Evolutionary conservation across 2,797 vertebrate genomes (phyloP), one percentile per base, ranked within the genome.

Genomic region (Parauchenoglanis punctatus): DNA sequence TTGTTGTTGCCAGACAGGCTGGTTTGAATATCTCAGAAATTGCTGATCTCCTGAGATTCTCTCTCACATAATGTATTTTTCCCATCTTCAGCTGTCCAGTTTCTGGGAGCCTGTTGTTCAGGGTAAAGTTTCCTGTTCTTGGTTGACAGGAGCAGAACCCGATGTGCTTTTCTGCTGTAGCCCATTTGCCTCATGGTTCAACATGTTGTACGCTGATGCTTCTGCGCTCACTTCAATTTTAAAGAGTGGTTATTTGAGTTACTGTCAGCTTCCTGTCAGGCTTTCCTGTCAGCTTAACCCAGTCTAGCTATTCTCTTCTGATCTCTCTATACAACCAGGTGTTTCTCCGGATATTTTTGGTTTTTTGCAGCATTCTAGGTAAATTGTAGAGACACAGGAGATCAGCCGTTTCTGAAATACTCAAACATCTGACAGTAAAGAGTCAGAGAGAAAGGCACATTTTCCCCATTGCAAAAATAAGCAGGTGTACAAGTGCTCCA

Each of bases 51-150:
- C 10, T 73, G 20, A 75, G 23, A 49, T 49, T 25, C 25, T 75
- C 72, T 49, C 5, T 7, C 12, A 49, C 72, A 75, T 75, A 2
- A 68, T 35, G 65, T 31, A 31, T 31, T 67, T 67, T 67, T 67
- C 28, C 4, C 4, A 44, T 11, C 40, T 72, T 44, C 20, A 72
- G 11, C 44, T 20, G 68, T 40, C 18, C 35, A 72, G 35, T 40
- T 72, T 72, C 18, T 8, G 35, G 35, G 31, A 35, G 68, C 3
- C 44, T 46, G 40, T 46, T 46, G 70, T 20, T 25, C 70, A 73
- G 70, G 25, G n/a, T 77, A 77, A 54, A 77, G 15, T 18, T 28
- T 77, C n/a, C 49, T 54, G 25, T 77, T 77, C n/a, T 77, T 54
- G 1, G 40, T 11, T 75, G n/a, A 54, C 17, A 56, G 49, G 75